phyloP scores from a whole-genome alignment of 2,888 invertebrate genomes.

The Nipponacmea schrenckii region DNA sequence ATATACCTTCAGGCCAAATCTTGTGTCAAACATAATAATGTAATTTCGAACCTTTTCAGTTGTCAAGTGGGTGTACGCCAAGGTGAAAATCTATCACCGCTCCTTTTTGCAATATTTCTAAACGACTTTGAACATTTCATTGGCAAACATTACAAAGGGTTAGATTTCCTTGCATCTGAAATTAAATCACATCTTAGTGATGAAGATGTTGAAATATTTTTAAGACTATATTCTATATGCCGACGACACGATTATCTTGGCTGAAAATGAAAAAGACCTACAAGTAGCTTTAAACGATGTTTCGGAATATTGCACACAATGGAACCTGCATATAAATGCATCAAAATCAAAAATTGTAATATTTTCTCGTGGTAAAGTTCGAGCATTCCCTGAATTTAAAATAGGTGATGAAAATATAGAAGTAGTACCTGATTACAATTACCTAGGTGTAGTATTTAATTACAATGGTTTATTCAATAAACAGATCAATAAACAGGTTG shows the following conservation, averaged over 20 bases:
- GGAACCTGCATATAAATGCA: slow-evolving; percentile 23
- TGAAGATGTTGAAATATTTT: neutral
- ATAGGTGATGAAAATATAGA: slow-evolving; percentile 12
- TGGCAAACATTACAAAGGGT: no score
- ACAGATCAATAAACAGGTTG: neutral
- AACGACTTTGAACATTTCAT: neutral
- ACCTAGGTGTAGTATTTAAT: no score
- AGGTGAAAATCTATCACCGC: no score
- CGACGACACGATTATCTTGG: slow-evolving; percentile 25
- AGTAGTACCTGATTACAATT: neutral
- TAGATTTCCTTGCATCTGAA: no score
- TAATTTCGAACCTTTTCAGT: neutral
- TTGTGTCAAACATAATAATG: neutral
- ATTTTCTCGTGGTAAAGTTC: slow-evolving; percentile 19
- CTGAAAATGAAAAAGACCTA: slow-evolving; percentile 14
- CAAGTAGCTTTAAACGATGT: slow-evolving; percentile 19
- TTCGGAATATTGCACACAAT: slow-evolving; percentile 10
- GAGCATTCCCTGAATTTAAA: neutral
- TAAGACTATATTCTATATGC: slow-evolving; percentile 24
- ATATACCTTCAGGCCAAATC: neutral
- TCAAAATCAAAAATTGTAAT: slow-evolving; percentile 28
- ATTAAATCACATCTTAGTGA: neutral
- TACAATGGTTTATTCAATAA: no score
- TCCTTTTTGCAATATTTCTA: no score
- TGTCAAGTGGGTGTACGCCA: neutral